A percentile compares a stretch with the other conserved stretches of the same genome.
Conservation (phyloP, 2,797 vertebrate species). For the Rhinichthys osculus region DNA sequence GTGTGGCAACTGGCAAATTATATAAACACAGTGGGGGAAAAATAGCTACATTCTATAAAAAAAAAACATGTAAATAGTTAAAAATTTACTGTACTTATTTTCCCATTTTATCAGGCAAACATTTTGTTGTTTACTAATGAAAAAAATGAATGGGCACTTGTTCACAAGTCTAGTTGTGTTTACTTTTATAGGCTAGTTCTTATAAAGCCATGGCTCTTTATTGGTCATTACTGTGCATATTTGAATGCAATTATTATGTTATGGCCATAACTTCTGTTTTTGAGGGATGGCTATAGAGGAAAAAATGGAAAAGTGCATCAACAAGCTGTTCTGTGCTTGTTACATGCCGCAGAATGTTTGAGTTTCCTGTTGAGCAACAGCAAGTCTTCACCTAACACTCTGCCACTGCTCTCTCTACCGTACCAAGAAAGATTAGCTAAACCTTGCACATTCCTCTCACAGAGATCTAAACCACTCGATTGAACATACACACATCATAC, state of each 20-base stretch:
- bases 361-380: constrained; percentile 60
- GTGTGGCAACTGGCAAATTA: not conserved
- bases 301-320: constrained; percentile 44
- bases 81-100: not conserved
- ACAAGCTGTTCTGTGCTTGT: constrained; percentile 12
- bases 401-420: constrained; percentile 26
- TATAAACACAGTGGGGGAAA: not conserved
- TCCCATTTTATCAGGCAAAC: constrained; percentile 23
- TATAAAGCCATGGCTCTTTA: not conserved
- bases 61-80: not conserved
- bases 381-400: constrained; percentile 36
- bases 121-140: not conserved
- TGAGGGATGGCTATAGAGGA: constrained; percentile 15
- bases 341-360: not conserved
- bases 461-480: constrained; percentile 5
- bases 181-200: not conserved
- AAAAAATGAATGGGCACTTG: constrained; percentile 24
- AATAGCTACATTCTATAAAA: not conserved
- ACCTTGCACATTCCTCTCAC: constrained; percentile 20
- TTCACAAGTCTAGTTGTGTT: constrained; percentile 5
- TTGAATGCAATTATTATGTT: constrained; percentile 24
- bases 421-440: constrained; percentile 27
- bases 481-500: not conserved
- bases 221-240: constrained; percentile 22
- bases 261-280: constrained; percentile 6